phyloP scores from a whole-genome alignment of 2,888 invertebrate species.

The Agrotis segetum region DNA sequence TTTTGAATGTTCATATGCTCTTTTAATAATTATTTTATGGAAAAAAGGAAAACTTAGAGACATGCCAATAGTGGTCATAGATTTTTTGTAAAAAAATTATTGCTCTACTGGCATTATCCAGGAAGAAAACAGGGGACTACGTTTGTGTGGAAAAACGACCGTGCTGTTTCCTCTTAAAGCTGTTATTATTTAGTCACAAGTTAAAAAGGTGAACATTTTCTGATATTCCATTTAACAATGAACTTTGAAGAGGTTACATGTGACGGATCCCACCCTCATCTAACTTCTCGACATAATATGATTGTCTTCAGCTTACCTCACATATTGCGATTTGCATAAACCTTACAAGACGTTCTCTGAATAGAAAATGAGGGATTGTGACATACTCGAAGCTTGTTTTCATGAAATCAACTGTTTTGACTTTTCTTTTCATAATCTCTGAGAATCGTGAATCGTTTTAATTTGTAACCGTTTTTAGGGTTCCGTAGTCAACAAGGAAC shows the following conservation, averaged over 20 bases:
- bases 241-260: conserved; percentile 3
- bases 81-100: no score
- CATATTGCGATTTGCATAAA: conserved; percentile 40
- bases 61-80: no score
- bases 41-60: no score
- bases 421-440: background rate
- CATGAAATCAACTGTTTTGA: background rate
- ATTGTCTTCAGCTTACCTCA: conserved; percentile 43
- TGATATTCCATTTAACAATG: background rate
- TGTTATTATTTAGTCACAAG: no score
- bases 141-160: no score
- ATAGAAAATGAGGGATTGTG: conserved; percentile 38
- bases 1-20: no score
- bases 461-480: no score
- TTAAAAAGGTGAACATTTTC: background rate
- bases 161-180: no score
- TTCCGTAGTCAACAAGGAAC: no score
- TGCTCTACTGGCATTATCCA: no score
- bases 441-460: background rate
- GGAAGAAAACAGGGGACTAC: no score
- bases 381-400: conserved; percentile 4
- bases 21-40: no score
- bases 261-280: conserved; percentile 9
- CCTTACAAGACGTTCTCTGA: conserved; percentile 29
- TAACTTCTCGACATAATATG: conserved; percentile 20